Percentiles rank a stretch among this genome's conserved stretches.
Conservation (phyloP, 1,140 invertebrate species). For the Amphibalanus amphitrite region DNA sequence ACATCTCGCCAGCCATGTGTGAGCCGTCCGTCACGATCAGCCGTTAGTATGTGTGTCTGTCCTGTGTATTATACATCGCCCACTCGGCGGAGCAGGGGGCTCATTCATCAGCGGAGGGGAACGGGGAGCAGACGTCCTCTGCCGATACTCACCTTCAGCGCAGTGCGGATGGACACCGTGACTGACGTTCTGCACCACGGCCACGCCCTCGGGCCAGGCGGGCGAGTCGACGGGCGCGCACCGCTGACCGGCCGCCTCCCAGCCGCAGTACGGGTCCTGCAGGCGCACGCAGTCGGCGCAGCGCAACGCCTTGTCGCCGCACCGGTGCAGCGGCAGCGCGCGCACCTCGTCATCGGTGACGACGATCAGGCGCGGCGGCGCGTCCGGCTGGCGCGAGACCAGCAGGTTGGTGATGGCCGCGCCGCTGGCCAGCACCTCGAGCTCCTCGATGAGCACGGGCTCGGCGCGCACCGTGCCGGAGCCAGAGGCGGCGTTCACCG, state of each 20-base stretch:
- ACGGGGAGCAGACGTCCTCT: too few species aligned
- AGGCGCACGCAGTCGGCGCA: slow-evolving; percentile 70
- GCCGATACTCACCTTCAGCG: slow-evolving; percentile 30
- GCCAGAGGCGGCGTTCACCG: slow-evolving; percentile 30
- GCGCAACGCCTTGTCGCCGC: slow-evolving; percentile 27
- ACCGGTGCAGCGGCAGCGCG: slow-evolving; percentile 71
- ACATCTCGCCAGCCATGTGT: too few species aligned
- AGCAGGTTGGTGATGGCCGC: slow-evolving; percentile 47
- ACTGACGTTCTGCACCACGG: slow-evolving; percentile 56
- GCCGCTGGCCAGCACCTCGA: slow-evolving; percentile 48
- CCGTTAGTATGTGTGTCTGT: too few species aligned
- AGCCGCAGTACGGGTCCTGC: slow-evolving; percentile 95
- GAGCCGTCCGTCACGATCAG: too few species aligned
- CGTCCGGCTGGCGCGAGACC: slow-evolving; percentile 32
- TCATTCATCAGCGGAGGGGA: too few species aligned
- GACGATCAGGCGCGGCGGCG: slow-evolving; percentile 56
- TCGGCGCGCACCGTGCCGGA: slow-evolving; percentile 44
- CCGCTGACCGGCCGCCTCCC: slow-evolving; percentile 56
- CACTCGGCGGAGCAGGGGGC: too few species aligned
- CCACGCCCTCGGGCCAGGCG: slow-evolving; percentile 7
- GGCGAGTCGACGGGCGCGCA: slow-evolving; percentile 40
- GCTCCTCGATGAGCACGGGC: slow-evolving; percentile 67
- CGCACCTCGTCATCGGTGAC: slow-evolving; percentile 72
- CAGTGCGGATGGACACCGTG: slow-evolving; percentile 63
- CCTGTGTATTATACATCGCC: too few species aligned